A percentile compares a stretch with the other conserved stretches of the same genome.
Evolutionary conservation across 2,888 invertebrate species (phyloP).

Genomic region (Linnaemya vulpina): DNA sequence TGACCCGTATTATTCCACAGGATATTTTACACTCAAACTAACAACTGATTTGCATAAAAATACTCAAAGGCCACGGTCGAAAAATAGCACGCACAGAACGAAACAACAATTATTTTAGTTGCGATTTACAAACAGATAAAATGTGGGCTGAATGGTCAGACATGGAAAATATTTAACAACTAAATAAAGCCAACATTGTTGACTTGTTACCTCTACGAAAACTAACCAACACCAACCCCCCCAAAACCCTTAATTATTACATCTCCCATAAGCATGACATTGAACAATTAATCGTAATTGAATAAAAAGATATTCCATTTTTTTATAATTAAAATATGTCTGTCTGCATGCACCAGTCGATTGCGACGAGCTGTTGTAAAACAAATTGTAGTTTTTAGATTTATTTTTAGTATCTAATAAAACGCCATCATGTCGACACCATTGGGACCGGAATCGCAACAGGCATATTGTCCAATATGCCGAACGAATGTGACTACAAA

Average conservation of each 20-base stretch:
- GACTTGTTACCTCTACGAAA: background rate
- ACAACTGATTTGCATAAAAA: background rate
- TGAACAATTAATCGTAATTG: constrained; percentile 31
- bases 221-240: background rate
- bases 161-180: background rate
- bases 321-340: background rate
- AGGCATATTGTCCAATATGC: constrained; percentile 83
- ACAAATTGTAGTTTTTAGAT: background rate
- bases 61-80: background rate
- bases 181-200: background rate
- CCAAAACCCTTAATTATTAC: background rate
- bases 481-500: constrained; percentile 82
- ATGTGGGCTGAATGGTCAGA: background rate
- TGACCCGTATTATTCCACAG: background rate
- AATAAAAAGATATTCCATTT: background rate
- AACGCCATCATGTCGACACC: constrained; percentile 74
- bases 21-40: background rate
- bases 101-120: background rate
- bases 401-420: constrained; percentile 26
- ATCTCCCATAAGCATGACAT: constrained; percentile 22
- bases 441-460: constrained; percentile 75
- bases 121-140: constrained; percentile 4
- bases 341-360: too few relatives aligned
- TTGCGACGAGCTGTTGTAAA: background rate
- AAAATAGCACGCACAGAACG: background rate